phyloP scores from a whole-genome alignment of 2,113 vertebrate genomes.

The Salvator merianae region DNA sequence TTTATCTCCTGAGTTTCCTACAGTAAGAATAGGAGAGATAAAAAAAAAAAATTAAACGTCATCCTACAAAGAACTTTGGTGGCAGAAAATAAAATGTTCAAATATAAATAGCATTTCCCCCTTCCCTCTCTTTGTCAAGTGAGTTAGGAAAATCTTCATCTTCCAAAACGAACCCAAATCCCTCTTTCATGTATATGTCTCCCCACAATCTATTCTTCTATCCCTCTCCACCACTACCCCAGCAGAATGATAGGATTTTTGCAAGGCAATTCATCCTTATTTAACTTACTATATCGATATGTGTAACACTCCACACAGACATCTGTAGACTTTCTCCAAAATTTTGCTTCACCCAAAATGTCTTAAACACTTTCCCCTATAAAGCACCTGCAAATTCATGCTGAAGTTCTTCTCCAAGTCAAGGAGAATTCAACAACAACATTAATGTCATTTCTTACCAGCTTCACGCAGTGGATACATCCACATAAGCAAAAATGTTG shows the following conservation, averaged over 20 bases:
- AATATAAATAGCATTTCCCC: not conserved
- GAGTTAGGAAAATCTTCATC: not conserved
- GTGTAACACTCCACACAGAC: not conserved
- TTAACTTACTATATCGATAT: not conserved
- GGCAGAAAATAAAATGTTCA: not conserved
- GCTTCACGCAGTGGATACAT: too few relatives aligned
- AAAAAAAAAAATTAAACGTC: not conserved
- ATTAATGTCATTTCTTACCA: not conserved
- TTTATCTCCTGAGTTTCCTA: conserved; percentile 1
- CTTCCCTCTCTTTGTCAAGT: too few relatives aligned
- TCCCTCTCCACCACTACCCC: too few relatives aligned
- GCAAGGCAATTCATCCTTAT: not conserved
- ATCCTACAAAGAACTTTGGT: not conserved
- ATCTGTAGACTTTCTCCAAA: not conserved
- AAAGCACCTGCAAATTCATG: not conserved
- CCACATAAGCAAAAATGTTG: not conserved
- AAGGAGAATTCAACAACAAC: not conserved
- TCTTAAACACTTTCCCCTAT: not conserved
- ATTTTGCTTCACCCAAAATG: not conserved
- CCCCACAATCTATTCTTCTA: not conserved
- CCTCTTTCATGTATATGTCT: not conserved
- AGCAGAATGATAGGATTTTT: not conserved
- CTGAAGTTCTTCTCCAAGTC: too few relatives aligned
- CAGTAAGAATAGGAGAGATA: not conserved
- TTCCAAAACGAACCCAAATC: too few relatives aligned